A percentile compares a stretch with the other conserved stretches of the same genome.
Conservation (phyloP, 92 coral and sea anemone species). For the Galaxea fascicularis region DNA sequence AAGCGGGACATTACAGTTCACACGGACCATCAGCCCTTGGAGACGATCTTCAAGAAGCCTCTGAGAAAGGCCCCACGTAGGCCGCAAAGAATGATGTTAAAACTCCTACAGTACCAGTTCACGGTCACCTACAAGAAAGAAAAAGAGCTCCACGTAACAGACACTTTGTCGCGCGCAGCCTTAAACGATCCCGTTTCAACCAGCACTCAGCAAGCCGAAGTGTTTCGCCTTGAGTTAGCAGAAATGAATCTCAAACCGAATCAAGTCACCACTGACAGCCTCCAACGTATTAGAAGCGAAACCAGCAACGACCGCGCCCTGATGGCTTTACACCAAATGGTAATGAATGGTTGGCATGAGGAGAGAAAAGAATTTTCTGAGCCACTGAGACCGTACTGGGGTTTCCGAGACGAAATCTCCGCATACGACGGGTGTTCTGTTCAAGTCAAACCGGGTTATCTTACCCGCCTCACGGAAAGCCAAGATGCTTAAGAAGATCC, state of each 20-base stretch:
- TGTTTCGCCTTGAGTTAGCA: not conserved
- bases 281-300: not conserved
- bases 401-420: constrained; percentile 51
- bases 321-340: not conserved
- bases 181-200: constrained; percentile 7
- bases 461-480: constrained; percentile 43
- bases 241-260: constrained; percentile 14
- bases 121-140: constrained; percentile 21
- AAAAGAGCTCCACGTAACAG: too few species aligned
- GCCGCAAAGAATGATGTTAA: constrained; percentile 6
- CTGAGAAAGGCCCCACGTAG: too few species aligned
- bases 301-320: constrained; percentile 1
- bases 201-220: not conserved
- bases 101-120: not conserved
- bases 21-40: too few species aligned
- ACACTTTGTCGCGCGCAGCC: constrained; percentile 22
- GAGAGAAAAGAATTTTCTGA: constrained; percentile 8
- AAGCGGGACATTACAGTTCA: too few species aligned
- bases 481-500: constrained; percentile 43
- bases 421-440: constrained; percentile 40
- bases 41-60: too few species aligned
- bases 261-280: constrained; percentile 9
- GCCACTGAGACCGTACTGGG: constrained; percentile 5
- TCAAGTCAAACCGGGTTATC: constrained; percentile 28
- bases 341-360: constrained; percentile 45